These are phyloP conservation scores for Salmo trutta DNA, from an alignment of 2,797 vertebrate species.

Conservation along the genomic window DNA sequence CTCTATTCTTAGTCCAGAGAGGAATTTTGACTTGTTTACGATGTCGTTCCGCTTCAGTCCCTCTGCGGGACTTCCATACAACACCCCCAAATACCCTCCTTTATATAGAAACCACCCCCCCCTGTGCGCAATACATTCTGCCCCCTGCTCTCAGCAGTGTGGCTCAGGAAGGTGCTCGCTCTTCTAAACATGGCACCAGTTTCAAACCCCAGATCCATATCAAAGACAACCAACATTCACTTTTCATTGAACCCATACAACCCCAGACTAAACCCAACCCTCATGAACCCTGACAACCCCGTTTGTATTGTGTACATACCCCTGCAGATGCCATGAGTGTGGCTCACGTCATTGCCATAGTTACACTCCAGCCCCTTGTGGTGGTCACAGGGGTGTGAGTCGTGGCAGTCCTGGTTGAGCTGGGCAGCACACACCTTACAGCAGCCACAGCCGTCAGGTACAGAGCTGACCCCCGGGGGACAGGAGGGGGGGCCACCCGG, in stretches of 20 bases:
- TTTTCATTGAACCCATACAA: too few species aligned
- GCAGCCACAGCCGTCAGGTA: constrained; percentile 76
- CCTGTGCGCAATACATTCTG: constrained; percentile 44
- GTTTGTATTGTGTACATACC: constrained; percentile 63
- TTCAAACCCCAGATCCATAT: too few species aligned
- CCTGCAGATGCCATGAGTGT: constrained; percentile 78
- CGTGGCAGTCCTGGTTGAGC: constrained; percentile 80
- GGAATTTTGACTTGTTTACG: constrained; percentile 70
- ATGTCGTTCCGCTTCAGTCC: constrained; percentile 45
- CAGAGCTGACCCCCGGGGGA: constrained; percentile 74
- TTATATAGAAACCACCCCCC: constrained; percentile 55
- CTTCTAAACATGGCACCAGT: constrained; percentile 55
- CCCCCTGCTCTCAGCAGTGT: constrained; percentile 49
- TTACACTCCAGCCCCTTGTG: constrained; percentile 84
- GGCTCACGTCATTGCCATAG: constrained; percentile 79
- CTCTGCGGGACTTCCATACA: constrained; percentile 48
- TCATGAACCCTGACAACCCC: constrained; percentile 12
- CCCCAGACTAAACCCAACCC: not conserved
- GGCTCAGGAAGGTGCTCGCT: constrained; percentile 65
- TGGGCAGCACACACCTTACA: constrained; percentile 81
- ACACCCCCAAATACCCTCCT: constrained; percentile 13
- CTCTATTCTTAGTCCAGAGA: constrained; percentile 68
- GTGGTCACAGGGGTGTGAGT: constrained; percentile 78
- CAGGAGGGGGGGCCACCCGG: constrained; percentile 63
- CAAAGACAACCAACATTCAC: too few species aligned